Percentiles rank a stretch among this genome's conserved stretches.
These are phyloP conservation scores for Lamellibrachia satsuma DNA, from an alignment of 2,888 invertebrate genomes.

Conservation along the genomic window DNA sequence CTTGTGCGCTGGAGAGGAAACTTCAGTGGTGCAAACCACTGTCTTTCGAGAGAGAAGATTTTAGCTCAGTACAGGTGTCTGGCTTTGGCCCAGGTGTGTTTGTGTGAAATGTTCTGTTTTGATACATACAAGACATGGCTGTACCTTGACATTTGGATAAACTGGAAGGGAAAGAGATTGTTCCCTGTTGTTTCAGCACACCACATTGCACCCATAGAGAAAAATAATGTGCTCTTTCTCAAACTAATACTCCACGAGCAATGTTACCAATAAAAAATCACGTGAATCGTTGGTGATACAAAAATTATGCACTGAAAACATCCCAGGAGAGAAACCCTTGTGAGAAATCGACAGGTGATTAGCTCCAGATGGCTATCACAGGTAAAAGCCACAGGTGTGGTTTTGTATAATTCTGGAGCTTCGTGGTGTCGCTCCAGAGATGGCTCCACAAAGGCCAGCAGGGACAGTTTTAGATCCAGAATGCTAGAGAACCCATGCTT, in stretches of 20 bases:
- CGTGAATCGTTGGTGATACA: not conserved
- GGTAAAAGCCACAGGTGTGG: not conserved
- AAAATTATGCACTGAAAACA: not conserved
- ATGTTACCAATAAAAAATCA: not conserved
- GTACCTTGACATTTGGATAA: not conserved
- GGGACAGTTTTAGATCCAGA: not conserved
- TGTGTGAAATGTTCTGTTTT: not conserved
- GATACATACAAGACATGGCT: not conserved
- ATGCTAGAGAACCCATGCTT: not conserved
- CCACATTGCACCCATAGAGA: not conserved
- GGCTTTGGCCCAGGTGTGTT: not conserved
- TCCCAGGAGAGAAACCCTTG: not conserved
- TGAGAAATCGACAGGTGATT: not conserved
- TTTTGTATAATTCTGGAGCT: not conserved
- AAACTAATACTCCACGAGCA: not conserved
- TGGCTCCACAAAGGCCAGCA: not conserved
- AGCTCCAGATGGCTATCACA: not conserved
- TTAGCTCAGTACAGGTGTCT: not conserved
- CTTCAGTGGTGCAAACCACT: too few relatives aligned
- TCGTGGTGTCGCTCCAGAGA: not conserved
- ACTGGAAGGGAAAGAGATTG: not conserved
- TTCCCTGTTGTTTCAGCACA: not conserved
- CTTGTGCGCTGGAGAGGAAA: too few relatives aligned
- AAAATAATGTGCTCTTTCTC: not conserved
- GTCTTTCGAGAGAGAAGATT: too few relatives aligned